Evolutionary conservation across 1,140 invertebrate genomes (phyloP).

Genomic region (Limonius californicus): DNA sequence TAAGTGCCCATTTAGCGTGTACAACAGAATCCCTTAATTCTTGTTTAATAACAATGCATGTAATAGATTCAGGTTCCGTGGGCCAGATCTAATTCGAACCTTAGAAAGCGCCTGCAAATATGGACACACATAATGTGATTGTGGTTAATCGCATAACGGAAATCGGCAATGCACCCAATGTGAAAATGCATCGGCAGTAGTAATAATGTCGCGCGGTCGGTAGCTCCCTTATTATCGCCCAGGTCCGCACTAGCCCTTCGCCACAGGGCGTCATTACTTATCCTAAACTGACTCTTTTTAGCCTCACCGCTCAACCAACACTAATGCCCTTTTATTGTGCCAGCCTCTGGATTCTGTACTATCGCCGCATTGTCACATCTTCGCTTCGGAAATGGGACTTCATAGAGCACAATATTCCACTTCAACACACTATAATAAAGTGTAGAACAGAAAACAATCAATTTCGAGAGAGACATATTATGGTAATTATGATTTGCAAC

Average conservation of each 20-base stretch:
- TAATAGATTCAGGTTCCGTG: slow-evolving; percentile 15
- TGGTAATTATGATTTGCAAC: too few species aligned
- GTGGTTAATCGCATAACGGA: slow-evolving; percentile 47
- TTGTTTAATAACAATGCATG: slow-evolving; percentile 42
- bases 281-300: slow-evolving; percentile 47
- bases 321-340: slow-evolving; percentile 38
- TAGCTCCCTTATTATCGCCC: slow-evolving; percentile 34
- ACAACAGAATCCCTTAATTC: slow-evolving; percentile 33
- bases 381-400: too few species aligned
- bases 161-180: slow-evolving; percentile 43
- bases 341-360: not conserved
- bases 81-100: not conserved
- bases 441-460: too few species aligned
- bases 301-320: slow-evolving; percentile 38
- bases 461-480: too few species aligned
- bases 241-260: slow-evolving; percentile 25
- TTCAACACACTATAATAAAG: too few species aligned
- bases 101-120: slow-evolving; percentile 12
- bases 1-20: not conserved
- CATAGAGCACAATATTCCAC: too few species aligned
- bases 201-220: slow-evolving; percentile 28
- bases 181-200: slow-evolving; percentile 37
- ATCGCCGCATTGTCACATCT: too few species aligned
- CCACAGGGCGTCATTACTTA: slow-evolving; percentile 44
- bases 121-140: slow-evolving; percentile 44